phyloP scores from a whole-genome alignment of 1,140 invertebrate genomes.

The Tetramorium parvispinum region DNA sequence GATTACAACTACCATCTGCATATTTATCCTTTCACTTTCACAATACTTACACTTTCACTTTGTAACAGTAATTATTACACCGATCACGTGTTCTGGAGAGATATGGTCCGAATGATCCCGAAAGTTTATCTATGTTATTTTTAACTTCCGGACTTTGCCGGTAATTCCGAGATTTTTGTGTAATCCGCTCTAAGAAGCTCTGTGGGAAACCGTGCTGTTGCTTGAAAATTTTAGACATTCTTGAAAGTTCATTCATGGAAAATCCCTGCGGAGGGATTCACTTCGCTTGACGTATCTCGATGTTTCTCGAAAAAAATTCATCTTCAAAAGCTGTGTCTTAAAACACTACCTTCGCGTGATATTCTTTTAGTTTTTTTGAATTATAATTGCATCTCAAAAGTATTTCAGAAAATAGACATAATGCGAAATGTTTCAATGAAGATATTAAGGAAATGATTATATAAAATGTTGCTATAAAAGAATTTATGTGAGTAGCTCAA shows the following conservation, averaged over 20 bases:
- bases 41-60: background rate
- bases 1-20: background rate
- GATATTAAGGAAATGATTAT: background rate
- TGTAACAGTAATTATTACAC: conserved; percentile 14
- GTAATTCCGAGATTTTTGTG: conserved; percentile 54
- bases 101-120: background rate
- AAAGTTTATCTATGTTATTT: conserved; percentile 32
- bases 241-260: conserved; percentile 25
- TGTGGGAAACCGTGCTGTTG: conserved; percentile 36
- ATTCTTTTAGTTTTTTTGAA: background rate
- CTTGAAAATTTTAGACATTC: conserved; percentile 53
- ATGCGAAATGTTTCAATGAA: background rate
- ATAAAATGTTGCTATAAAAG: conserved; percentile 10
- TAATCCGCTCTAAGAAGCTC: conserved; percentile 46
- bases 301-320: background rate
- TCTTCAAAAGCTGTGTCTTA: background rate
- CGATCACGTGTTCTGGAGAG: background rate
- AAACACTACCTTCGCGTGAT: background rate
- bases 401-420: background rate
- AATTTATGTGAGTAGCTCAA: background rate
- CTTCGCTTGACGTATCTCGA: background rate
- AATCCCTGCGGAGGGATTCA: conserved; percentile 27
- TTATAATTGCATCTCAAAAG: background rate
- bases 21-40: conserved; percentile 10
- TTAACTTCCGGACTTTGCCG: conserved; percentile 28